Base-by-base conservation (phyloP, 2,888 invertebrate genomes). In the Plagodis pulveraria region DNA sequence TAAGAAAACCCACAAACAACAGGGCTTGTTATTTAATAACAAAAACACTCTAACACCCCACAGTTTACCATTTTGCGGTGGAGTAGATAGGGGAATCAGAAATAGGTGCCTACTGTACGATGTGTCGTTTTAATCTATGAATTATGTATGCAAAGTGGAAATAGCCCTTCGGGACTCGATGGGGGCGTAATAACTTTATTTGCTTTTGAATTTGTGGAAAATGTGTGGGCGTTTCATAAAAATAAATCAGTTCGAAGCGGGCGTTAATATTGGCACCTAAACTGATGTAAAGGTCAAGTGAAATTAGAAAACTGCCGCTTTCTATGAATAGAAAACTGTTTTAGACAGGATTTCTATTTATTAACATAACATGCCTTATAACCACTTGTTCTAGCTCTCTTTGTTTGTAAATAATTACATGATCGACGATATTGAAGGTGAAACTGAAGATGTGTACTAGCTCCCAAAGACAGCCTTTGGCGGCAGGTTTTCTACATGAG, bases 41-140 rank as follows among this genome's bases (percentile, higher is more conserved):
- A 10, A 40, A 53, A 47, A 42, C 51, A 48, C 38, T 34, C 11
- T 38, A 43, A 11, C 46, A 42, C 51, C 51, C 51, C 22, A 44
- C 48, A 12, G 44, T 34, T 50, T 33, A 58, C 35, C 45, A 38
- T 50, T 53, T 50, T 44, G 55, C 50, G 45, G 52, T 48, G 48
- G 36, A 56, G 49, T 45, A 52, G 56, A 51, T 54, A 62, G 63
- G 63, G 63, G 61, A 56, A 63, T 57, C 56, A 53, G 46, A 53
- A 54, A 53, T 53, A 61, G 46, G 50, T 50, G 57, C 49, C 56
- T 62, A 58, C 62, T 40, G 58, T 49, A 50, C 53, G 58, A 61
- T 51, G 61, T 65, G 54, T 67, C 65, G 55, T 58, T 63, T 63
- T 67, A 67, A 67, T 65, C 55, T 65, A 59, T 67, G 56, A 67